Percentiles rank a stretch among this genome's conserved stretches.
These are phyloP conservation scores for Leucoptera coffeella DNA, from an alignment of 2,888 invertebrate species.

Conservation along the genomic window DNA sequence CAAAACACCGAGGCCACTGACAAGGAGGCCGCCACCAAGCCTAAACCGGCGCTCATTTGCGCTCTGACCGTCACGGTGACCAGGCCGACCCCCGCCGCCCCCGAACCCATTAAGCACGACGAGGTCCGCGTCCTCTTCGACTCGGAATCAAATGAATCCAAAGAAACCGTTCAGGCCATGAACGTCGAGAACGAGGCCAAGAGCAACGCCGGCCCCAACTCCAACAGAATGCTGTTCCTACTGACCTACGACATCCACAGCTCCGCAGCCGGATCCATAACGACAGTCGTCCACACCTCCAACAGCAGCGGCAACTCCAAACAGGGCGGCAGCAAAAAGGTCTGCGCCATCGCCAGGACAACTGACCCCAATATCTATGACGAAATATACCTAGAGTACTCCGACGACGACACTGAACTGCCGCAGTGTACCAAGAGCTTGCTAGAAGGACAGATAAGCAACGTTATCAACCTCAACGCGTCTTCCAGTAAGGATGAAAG, in stretches of 20 bases:
- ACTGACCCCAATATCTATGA: constrained; percentile 34
- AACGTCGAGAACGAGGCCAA: constrained; percentile 72
- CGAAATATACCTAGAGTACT: constrained; percentile 50
- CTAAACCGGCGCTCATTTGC: constrained; percentile 35
- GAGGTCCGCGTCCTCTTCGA: constrained; percentile 36
- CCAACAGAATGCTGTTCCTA: constrained; percentile 50
- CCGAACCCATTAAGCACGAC: constrained; percentile 28
- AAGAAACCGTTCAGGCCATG: constrained; percentile 61
- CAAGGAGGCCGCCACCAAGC: constrained; percentile 23
- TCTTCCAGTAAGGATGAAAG: constrained; percentile 40
- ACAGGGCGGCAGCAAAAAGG: constrained; percentile 48
- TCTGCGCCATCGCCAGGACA: constrained; percentile 27
- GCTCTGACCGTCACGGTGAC: constrained; percentile 36
- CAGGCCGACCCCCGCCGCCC: constrained; percentile 18
- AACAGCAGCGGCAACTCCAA: constrained; percentile 42
- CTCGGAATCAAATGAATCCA: constrained; percentile 23
- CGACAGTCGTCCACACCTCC: constrained; percentile 34
- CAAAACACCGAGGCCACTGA: constrained; percentile 24
- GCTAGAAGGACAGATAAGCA: constrained; percentile 43
- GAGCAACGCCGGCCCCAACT: constrained; percentile 28
- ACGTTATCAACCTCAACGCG: constrained; percentile 45
- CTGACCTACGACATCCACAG: constrained; percentile 67
- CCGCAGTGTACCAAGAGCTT: constrained; percentile 39
- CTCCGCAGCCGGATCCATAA: constrained; percentile 38
- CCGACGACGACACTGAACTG: constrained; percentile 53